Base-by-base conservation (phyloP, 2,113 vertebrate species). In the Nettapus auritus region DNA sequence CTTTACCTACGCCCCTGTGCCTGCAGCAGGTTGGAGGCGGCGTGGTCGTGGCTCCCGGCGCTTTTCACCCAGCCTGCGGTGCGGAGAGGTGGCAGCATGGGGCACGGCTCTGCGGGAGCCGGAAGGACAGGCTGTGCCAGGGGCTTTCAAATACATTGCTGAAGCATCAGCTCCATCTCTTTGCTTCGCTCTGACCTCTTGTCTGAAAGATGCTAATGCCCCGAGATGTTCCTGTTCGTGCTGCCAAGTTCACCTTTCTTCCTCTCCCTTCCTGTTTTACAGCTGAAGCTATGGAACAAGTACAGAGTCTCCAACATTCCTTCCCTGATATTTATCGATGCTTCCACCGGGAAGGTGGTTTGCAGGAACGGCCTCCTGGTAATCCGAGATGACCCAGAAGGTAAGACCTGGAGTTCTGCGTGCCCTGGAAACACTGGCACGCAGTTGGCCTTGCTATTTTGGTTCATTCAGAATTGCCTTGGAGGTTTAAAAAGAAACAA, bases 261-360 rank as follows among this genome's bases (percentile, higher is more conserved):
- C 34, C n/a, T 93, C 55, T 75, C 53, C 68, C 70, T 46, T 77
- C 57, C 17, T 92, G 75, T 91, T 86, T 97, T 97, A 1, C 96
- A 99, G 99, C 98, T 99, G 97, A 99, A 99, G 97, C 98, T 99
- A 90, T 99, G 99, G 99, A 99, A 99, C 98, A 99, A 99, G 97
- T 99, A 99, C 97, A 99, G 99, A 96, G 99, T 99, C 89, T 99
- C 99, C 97, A 99, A 99, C 97, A 99, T 99, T 97, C 99, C 99
- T 50, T 99, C 99, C 17, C 98, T 99, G 96, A 99, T 99, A 98
- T 99, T 99, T 98, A 98, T 99, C 93, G 99, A 99, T 16, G 98
- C 98, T 53, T 93, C 97, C 87, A 98, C 98, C 0, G 99, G 99
- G 96, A 99, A 99, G 97, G 98, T 99, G 38, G 98, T 99, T 89